These are phyloP conservation scores for Torymus auratus DNA, from an alignment of 2,888 invertebrate genomes.

Conservation along the genomic window DNA sequence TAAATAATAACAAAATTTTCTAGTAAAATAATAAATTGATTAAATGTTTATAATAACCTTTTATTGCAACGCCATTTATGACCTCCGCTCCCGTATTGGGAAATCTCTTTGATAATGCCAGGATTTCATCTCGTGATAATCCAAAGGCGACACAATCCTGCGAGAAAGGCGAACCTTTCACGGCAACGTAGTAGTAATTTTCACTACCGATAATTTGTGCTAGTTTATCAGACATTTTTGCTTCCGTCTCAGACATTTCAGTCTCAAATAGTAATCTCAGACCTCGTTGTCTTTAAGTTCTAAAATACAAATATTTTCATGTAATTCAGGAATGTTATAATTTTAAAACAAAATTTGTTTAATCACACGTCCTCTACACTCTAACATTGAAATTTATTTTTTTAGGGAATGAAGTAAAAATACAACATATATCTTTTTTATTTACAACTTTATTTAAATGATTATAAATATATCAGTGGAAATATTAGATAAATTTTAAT, in stretches of 20 bases:
- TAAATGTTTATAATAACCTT: slow-evolving; percentile 74
- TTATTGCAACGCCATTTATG: slow-evolving; percentile 85
- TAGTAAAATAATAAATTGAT: slow-evolving; percentile 8
- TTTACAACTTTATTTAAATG: slow-evolving; percentile 35
- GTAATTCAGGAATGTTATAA: not conserved
- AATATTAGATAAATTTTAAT: slow-evolving; percentile 13
- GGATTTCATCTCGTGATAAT: slow-evolving; percentile 83
- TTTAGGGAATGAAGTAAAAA: slow-evolving; percentile 19
- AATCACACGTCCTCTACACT: not conserved
- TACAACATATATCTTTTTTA: not conserved
- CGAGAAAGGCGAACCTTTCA: slow-evolving; percentile 88
- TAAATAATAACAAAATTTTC: no score
- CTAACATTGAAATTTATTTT: not conserved
- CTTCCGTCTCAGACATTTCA: slow-evolving; percentile 50
- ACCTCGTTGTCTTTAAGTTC: slow-evolving; percentile 72
- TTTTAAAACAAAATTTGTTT: not conserved
- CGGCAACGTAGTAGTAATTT: slow-evolving; percentile 85
- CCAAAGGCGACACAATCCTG: slow-evolving; percentile 87
- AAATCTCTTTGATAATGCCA: slow-evolving; percentile 84
- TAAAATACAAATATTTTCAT: slow-evolving; percentile 64
- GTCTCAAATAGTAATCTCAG: slow-evolving; percentile 60
- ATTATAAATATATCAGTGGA: slow-evolving; percentile 17
- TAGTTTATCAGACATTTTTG: slow-evolving; percentile 66
- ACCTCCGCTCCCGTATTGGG: slow-evolving; percentile 81
- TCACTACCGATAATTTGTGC: slow-evolving; percentile 77